Evolutionary conservation across 2,888 invertebrate species (phyloP).

Genomic region (Acanthosoma haemorrhoidale): DNA sequence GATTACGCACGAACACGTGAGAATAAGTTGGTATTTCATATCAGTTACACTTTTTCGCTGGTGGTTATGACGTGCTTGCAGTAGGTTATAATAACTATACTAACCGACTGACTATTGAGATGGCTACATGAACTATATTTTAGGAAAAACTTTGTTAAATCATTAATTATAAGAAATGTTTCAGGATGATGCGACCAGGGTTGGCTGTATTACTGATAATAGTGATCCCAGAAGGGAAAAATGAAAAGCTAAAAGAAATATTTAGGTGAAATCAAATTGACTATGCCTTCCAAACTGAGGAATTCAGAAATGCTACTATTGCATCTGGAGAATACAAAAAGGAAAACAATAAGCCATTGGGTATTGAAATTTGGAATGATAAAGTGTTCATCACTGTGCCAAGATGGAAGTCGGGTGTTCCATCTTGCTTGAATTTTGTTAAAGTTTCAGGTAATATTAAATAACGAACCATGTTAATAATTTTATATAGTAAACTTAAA

Average conservation of each 20-base stretch:
- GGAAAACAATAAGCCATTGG: constrained; percentile 64
- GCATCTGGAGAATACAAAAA: constrained; percentile 56
- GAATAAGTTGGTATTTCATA: no score
- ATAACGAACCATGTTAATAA: no score
- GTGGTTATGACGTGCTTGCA: no score
- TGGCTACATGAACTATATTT: no score
- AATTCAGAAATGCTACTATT: constrained; percentile 57
- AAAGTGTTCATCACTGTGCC: constrained; percentile 59
- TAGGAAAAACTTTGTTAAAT: neutral
- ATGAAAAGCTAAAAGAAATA: constrained; percentile 51
- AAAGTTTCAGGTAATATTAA: constrained; percentile 49
- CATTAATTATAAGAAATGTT: neutral
- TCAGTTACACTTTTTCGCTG: no score
- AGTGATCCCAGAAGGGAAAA: neutral
- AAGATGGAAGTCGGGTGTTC: constrained; percentile 63
- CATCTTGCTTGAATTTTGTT: constrained; percentile 63
- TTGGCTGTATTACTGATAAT: neutral
- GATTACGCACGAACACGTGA: no score
- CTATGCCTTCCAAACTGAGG: constrained; percentile 60
- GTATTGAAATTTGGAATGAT: constrained; percentile 66
- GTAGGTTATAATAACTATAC: no score
- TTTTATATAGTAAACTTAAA: no score
- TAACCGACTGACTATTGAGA: no score
- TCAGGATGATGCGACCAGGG: neutral
- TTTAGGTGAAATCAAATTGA: constrained; percentile 66